Base-by-base conservation (phyloP, 2,888 invertebrate genomes). In the Deilephila elpenor region DNA sequence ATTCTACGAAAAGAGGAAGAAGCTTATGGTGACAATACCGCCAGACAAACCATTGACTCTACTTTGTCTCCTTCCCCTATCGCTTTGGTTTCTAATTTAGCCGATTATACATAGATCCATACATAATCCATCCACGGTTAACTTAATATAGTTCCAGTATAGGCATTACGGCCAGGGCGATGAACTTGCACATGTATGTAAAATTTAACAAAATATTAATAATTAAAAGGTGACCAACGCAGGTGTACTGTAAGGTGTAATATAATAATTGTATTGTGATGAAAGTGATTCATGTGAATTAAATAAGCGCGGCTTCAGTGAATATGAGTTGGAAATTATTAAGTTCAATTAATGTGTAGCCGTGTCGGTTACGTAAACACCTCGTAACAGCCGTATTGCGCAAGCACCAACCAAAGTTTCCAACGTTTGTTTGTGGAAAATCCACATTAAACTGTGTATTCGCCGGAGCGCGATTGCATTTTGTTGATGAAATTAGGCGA, bases 301-400 rank as follows among this genome's bases (percentile, higher is more conserved):
- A 34, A 71, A 71, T 34, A 32, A 32, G 51, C 19, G 32, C n/a
- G 34, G 8, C 56, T 56, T 53, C n/a, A 72, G 72, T 44, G 76
- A 77, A 76, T 80, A 78, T 74, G 78, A 79, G 81, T 81, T 77
- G 76, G 77, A 80, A 83, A 83, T 83, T 79, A 82, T 81, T 80
- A 83, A 80, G 80, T 81, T 78, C 79, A 83, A 81, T 83, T 81
- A 84, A 83, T 80, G 78, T 78, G 78, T 76, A 77, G 74, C 73
- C 72, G 76, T 76, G 76, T 78, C 75, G 72, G 83, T 84, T 83
- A 84, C 80, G 84, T 80, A 83, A 82, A 79, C 78, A 77, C 75
- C 74, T 71, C 71, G 76, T 77, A 78, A 71, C 34, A 62, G 61
- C 62, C 32, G 61, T 77, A 77, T 82, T 82, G 78, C 78, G 79